Conservation (phyloP, 1,140 invertebrate species). For the Liolophura sinensis region DNA sequence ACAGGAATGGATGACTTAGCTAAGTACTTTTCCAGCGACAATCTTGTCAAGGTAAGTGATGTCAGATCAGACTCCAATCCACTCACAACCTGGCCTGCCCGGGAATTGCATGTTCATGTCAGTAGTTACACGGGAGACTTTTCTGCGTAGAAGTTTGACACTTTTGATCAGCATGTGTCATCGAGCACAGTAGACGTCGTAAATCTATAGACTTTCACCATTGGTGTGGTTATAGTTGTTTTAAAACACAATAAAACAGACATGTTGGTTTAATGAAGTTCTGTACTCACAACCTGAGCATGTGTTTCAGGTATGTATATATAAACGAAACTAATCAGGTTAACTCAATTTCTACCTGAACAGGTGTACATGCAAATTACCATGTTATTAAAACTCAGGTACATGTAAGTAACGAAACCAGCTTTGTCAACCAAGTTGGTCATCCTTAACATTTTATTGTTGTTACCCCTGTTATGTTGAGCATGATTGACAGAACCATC, state of each 20-base stretch:
- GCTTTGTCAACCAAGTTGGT: too few relatives aligned
- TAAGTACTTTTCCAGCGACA: slow-evolving; percentile 54
- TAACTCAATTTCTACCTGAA: too few relatives aligned
- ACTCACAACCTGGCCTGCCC: neutral
- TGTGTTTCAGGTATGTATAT: too few relatives aligned
- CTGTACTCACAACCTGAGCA: too few relatives aligned
- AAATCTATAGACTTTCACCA: neutral
- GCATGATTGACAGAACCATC: too few relatives aligned
- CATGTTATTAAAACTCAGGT: too few relatives aligned
- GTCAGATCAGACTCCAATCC: neutral
- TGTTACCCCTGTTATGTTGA: too few relatives aligned
- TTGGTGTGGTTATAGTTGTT: neutral
- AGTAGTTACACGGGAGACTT: neutral
- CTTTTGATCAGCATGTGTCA: neutral
- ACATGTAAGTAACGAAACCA: too few relatives aligned
- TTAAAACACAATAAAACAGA: neutral
- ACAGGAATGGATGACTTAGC: slow-evolving; percentile 51
- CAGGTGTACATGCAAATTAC: too few relatives aligned
- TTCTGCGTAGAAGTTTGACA: neutral
- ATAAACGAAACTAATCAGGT: too few relatives aligned
- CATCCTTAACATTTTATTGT: too few relatives aligned
- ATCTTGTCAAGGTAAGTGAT: slow-evolving; percentile 48
- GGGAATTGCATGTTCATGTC: neutral
- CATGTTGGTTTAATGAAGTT: too few relatives aligned
- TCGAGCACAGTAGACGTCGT: neutral